Evolutionary conservation across 2,113 vertebrate genomes (phyloP).

Genomic region (Orthonyx spaldingii): DNA sequence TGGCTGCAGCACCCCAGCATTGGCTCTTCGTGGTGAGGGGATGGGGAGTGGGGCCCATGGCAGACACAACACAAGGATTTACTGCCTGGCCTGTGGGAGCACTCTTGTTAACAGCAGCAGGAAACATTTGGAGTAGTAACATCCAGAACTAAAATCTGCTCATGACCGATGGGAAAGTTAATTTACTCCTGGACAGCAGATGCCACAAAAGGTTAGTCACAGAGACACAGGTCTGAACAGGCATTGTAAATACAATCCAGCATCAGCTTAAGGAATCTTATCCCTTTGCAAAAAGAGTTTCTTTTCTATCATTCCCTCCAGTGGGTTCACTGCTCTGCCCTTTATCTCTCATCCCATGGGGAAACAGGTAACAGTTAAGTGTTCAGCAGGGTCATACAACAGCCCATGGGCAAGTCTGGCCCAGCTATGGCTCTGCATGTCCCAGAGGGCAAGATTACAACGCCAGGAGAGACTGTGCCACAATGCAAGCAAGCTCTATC

Average conservation of each 20-base stretch:
- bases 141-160: not conserved
- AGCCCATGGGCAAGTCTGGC: not conserved
- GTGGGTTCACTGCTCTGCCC: not conserved
- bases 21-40: accelerated
- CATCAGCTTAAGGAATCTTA: not conserved
- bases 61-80: not conserved
- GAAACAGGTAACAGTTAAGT: not conserved
- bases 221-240: not conserved
- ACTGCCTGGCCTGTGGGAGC: not conserved
- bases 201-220: not conserved
- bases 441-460: not conserved
- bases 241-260: not conserved
- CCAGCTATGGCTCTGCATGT: not conserved
- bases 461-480: not conserved
- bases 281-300: not conserved
- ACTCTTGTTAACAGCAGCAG: not conserved
- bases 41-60: not conserved
- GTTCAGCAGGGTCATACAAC: not conserved
- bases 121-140: not conserved
- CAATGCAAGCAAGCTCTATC: not conserved
- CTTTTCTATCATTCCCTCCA: not conserved
- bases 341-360: not conserved
- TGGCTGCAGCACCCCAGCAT: not conserved
- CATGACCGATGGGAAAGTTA: not conserved
- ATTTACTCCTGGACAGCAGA: not conserved